These are phyloP conservation scores for Excalfactoria chinensis DNA, from an alignment of 2,113 vertebrate species.

Conservation along the genomic window DNA sequence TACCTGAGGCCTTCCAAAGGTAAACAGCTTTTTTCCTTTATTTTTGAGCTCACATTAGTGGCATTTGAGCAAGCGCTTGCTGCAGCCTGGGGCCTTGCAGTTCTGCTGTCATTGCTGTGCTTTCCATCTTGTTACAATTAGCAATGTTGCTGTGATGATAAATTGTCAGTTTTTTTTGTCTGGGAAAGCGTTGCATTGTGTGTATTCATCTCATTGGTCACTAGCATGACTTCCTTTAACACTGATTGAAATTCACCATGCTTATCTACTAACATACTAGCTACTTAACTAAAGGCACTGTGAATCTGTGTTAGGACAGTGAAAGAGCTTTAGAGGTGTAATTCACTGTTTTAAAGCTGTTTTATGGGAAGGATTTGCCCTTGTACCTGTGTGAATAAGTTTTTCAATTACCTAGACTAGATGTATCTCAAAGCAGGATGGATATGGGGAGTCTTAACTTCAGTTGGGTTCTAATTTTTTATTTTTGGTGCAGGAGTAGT, in stretches of 20 bases:
- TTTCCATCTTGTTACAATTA: too few species aligned
- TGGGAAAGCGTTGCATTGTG: background rate
- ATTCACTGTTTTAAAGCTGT: background rate
- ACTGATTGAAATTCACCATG: background rate
- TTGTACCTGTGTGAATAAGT: fast-evolving
- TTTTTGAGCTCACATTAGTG: too few species aligned
- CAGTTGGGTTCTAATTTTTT: fast-evolving
- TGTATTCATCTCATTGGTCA: background rate
- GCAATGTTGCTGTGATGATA: background rate
- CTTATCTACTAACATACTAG: background rate
- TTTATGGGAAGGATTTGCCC: background rate
- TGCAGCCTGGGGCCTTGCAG: too few species aligned
- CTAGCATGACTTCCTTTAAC: background rate
- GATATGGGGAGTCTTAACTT: background rate
- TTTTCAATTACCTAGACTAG: background rate
- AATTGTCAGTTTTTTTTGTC: background rate
- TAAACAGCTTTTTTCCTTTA: too few species aligned
- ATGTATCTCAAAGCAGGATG: fast-evolving
- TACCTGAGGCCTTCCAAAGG: too few species aligned
- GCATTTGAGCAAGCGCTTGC: too few species aligned
- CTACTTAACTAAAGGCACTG: background rate
- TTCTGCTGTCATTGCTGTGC: too few species aligned
- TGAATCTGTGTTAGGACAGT: background rate
- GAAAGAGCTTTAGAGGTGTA: background rate
- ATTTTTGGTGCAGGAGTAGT: background rate